Evolutionary conservation across 2,113 vertebrate species (phyloP).

Genomic region (Eclectus roratus): DNA sequence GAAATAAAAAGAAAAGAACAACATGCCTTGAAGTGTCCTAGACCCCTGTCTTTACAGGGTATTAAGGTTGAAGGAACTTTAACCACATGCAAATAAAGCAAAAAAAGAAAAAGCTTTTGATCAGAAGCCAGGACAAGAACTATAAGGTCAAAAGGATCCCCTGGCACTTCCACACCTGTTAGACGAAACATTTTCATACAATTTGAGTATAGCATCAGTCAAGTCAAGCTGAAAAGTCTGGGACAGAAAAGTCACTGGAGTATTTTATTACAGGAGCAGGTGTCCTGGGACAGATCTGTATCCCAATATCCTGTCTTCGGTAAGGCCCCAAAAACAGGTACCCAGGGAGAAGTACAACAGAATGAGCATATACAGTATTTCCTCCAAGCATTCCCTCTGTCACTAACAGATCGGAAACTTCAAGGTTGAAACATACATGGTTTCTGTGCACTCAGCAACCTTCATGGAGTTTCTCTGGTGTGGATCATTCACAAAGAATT

Average conservation of each 20-base stretch:
- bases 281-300: not conserved
- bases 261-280: not conserved
- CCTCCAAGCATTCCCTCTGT: fast-evolving
- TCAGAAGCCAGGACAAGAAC: not conserved
- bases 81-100: not conserved
- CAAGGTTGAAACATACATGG: not conserved
- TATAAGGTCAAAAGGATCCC: not conserved
- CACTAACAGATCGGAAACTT: not conserved
- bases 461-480: not conserved
- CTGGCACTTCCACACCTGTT: not conserved
- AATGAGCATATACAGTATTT: not conserved
- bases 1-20: not conserved
- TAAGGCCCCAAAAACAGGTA: not conserved
- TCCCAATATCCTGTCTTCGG: not conserved
- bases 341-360: not conserved
- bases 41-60: not conserved
- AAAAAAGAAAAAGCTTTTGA: not conserved
- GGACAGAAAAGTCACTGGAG: not conserved
- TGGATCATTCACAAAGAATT: not conserved
- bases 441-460: not conserved
- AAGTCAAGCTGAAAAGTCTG: not conserved
- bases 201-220: not conserved
- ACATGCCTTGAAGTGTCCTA: not conserved
- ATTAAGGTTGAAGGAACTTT: not conserved
- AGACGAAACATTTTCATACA: not conserved